A percentile compares a stretch with the other conserved stretches of the same genome.
These are phyloP conservation scores for Ephialtes manifestator DNA, from an alignment of 2,888 invertebrate genomes.

Conservation along the genomic window DNA sequence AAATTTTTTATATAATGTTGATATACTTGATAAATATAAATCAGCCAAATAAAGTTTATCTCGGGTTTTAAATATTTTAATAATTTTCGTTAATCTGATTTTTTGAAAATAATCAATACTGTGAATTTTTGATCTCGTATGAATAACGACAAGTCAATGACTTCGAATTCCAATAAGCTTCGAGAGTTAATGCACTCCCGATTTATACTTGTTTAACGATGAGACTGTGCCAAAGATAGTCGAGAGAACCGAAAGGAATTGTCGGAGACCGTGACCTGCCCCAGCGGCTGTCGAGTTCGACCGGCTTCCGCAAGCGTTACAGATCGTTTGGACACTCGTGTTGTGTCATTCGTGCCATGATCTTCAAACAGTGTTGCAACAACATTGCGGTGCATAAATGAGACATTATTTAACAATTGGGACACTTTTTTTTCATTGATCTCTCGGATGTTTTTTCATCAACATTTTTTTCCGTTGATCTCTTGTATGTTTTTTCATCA, in stretches of 20 bases:
- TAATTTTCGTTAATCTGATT: no score
- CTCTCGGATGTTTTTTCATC: background rate
- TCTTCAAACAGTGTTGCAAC: slow-evolving; percentile 1
- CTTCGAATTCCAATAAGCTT: background rate
- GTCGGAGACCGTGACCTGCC: slow-evolving; percentile 69
- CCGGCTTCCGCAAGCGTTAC: slow-evolving; percentile 52
- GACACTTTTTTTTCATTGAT: no score
- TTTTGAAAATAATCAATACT: no score
- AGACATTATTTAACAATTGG: no score
- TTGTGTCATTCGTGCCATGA: slow-evolving; percentile 35
- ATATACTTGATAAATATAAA: no score
- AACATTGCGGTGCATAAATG: background rate
- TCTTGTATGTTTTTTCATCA: no score
- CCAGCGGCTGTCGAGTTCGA: slow-evolving; percentile 45
- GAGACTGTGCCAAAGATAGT: slow-evolving; percentile 67
- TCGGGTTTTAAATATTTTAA: no score
- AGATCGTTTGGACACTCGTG: slow-evolving; percentile 43
- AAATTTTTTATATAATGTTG: no score
- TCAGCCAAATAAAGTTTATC: background rate
- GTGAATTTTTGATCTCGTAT: background rate
- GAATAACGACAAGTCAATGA: slow-evolving; percentile 33
- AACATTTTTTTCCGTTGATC: no score
- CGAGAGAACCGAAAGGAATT: slow-evolving; percentile 52
- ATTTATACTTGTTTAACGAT: slow-evolving; percentile 22
- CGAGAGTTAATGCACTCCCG: slow-evolving; percentile 29